phyloP scores from a whole-genome alignment of 2,888 invertebrate genomes.

The Lasioglossum zephyrum region DNA sequence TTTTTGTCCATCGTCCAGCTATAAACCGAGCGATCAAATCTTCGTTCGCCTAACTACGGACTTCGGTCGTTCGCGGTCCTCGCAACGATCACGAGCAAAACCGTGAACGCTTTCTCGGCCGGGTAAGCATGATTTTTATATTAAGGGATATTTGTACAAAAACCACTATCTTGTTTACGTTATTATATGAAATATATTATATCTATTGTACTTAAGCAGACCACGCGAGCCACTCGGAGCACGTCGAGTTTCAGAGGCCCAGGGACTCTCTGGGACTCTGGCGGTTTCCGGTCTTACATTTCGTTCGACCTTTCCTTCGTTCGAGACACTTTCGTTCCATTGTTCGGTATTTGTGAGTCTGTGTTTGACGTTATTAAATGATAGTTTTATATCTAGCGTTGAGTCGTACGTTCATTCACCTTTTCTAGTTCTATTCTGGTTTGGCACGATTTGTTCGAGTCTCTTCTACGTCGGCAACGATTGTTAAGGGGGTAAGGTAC shows the following conservation, averaged over 20 bases:
- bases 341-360: not conserved
- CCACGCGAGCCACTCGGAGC: conserved; percentile 12
- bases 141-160: conserved; percentile 76
- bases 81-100: not conserved
- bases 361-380: not conserved
- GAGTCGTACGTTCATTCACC: not conserved
- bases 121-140: conserved; percentile 74
- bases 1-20: conserved; percentile 59
- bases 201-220: conserved; percentile 72
- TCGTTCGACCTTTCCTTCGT: not conserved
- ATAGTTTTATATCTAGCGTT: not conserved
- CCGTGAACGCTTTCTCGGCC: conserved; percentile 16
- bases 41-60: conserved; percentile 20
- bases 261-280: conserved; percentile 12
- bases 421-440: not conserved
- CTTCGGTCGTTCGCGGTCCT: not conserved
- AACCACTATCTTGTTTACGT: conserved; percentile 78
- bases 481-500: no score
- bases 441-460: not conserved
- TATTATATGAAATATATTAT: conserved; percentile 79
- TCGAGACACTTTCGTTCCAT: not conserved
- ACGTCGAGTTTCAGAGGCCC: conserved; percentile 29
- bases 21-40: conserved; percentile 37
- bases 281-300: conserved; percentile 27
- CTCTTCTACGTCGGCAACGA: not conserved